phyloP scores from a whole-genome alignment of 2,113 vertebrate genomes.

The Hippocampus zosterae region DNA sequence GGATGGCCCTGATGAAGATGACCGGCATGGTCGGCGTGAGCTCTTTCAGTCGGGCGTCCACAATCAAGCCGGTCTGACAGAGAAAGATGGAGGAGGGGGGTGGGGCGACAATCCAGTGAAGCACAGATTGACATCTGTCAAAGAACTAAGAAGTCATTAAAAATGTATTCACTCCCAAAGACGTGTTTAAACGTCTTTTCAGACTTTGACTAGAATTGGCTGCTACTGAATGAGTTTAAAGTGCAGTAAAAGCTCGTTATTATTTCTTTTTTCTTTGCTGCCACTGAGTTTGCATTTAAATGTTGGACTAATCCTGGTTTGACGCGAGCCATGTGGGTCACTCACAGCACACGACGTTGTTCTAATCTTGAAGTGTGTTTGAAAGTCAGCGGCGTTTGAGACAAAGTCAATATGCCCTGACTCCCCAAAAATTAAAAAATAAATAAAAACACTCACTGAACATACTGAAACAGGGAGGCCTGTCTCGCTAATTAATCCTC shows the following conservation, averaged over 20 bases:
- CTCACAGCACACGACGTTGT: conserved; percentile 7
- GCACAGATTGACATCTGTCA: conserved; percentile 19
- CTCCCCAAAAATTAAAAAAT: not conserved
- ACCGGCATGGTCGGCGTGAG: conserved; percentile 85
- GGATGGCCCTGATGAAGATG: conserved; percentile 84
- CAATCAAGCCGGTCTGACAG: conserved; percentile 76
- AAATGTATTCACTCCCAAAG: too few relatives aligned
- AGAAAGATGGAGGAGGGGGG: conserved; percentile 1
- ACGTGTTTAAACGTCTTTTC: too few relatives aligned
- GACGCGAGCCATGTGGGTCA: conserved; percentile 4
- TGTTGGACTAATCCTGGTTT: conserved; percentile 22
- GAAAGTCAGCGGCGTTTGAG: conserved; percentile 55
- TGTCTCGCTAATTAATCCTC: conserved; percentile 65
- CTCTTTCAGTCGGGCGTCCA: conserved; percentile 84
- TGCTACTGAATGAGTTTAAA: not conserved
- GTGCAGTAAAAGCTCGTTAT: not conserved
- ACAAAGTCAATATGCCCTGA: conserved; percentile 38
- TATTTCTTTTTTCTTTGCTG: not conserved
- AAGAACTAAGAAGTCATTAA: conserved; percentile 13
- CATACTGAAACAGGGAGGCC: conserved; percentile 39
- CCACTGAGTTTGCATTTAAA: conserved; percentile 18
- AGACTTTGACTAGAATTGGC: too few relatives aligned
- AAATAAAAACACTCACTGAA: conserved; percentile 32
- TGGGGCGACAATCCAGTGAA: conserved; percentile 14
- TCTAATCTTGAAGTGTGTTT: conserved; percentile 50